These are phyloP conservation scores for Galeruca laticollis DNA, from an alignment of 2,888 invertebrate species.

Conservation along the genomic window DNA sequence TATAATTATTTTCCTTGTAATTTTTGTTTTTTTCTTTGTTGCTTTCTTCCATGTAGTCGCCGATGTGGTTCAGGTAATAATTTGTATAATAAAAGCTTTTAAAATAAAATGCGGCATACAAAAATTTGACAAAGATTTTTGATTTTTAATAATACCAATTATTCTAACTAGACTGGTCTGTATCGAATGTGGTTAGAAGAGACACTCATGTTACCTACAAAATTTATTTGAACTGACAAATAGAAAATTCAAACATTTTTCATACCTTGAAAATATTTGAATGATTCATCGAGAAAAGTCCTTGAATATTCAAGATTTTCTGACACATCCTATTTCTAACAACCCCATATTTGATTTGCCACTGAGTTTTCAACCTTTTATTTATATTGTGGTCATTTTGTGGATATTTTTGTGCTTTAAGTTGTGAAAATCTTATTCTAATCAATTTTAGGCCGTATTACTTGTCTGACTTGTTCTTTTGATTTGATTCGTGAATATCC, in stretches of 20 bases:
- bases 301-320: no score
- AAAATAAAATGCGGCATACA: slow-evolving; percentile 44
- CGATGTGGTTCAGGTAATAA: slow-evolving; percentile 56
- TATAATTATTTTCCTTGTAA: slow-evolving; percentile 61
- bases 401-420: no score
- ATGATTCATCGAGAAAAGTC: no score
- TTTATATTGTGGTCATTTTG: no score
- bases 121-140: slow-evolving; percentile 52
- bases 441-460: no score
- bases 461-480: no score
- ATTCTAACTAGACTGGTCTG: slow-evolving; percentile 27
- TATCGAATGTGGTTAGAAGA: slow-evolving; percentile 2
- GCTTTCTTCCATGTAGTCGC: slow-evolving; percentile 49
- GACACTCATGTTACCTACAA: not conserved
- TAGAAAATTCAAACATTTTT: not conserved
- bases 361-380: no score
- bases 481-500: no score
- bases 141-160: slow-evolving; percentile 65
- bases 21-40: slow-evolving; percentile 46
- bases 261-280: no score
- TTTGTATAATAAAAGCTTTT: slow-evolving; percentile 58
- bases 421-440: no score
- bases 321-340: no score
- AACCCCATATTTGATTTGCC: no score
- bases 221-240: not conserved